Evolutionary conservation across 2,888 invertebrate species (phyloP), one percentile per base, ranked within the genome.

Genomic region (Drosophila infuscata): DNA sequence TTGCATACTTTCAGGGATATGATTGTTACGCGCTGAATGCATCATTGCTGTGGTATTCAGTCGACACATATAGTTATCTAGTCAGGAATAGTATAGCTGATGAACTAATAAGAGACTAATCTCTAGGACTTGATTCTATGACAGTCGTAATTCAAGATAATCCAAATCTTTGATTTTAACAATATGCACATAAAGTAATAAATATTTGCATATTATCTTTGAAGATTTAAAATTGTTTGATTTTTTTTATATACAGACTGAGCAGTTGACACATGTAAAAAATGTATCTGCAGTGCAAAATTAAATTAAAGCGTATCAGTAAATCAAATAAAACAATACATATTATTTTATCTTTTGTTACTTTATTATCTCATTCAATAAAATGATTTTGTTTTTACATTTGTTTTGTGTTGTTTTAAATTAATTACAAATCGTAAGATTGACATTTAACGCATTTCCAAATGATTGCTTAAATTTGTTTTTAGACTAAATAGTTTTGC

Each of bases 401-500:
- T 62, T 70, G 41, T 54, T 29, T 76, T 71, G 76, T 74, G 74
- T 65, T 7, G 25, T 70, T 70, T 72, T 66, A 72, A 70, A 70
- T 81, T 87, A 78, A 86, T 89, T 89, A 89, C 78, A 84, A 67
- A 36, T 79, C 49, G 29, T 46, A 59, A 38, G 46, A 29, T 71
- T 66, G 33, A 83, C 72, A 66, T 83, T 81, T 59, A 65, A 83
- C 87, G 81, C 59, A 68, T 62, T 66, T 65, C 52, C 66, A 80
- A 84, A 74, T 33, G 29, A 53, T 51, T 29, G 30, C 57, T 72
- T 57, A 76, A 59, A 38, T 30, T 29, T 56, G 17, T 64, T 64
- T 69, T 69, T 56, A 66, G 67, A 73, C 69, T 74, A 70, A 51
- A 67, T 53, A 49, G 51, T 61, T 56, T 58, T 73, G 35, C 54